Conservation (phyloP, 1,140 invertebrate species). For the Drusus annulatus region DNA sequence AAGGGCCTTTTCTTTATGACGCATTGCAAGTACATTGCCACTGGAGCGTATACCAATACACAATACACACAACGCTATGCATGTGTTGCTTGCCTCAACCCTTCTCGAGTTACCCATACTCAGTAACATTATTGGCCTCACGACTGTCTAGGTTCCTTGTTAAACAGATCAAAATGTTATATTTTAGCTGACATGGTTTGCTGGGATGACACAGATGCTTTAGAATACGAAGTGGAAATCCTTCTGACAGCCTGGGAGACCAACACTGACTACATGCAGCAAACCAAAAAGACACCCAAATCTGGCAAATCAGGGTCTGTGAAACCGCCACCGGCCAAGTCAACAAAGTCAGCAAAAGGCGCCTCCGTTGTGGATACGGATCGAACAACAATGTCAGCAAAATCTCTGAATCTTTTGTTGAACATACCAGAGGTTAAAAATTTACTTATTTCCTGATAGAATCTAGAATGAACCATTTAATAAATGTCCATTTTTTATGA, state of each 20-base stretch:
- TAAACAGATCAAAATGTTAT: not conserved
- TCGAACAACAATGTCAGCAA: conserved; percentile 11
- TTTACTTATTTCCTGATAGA: too few species aligned
- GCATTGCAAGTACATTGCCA: too few species aligned
- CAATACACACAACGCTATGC: too few species aligned
- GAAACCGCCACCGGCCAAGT: not conserved
- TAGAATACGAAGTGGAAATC: conserved; percentile 27
- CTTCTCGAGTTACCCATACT: too few species aligned
- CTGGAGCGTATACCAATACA: too few species aligned
- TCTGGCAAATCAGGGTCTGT: too few species aligned
- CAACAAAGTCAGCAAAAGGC: conserved; percentile 4
- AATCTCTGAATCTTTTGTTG: conserved; percentile 20
- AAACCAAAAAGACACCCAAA: conserved; percentile 4
- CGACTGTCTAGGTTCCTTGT: too few species aligned
- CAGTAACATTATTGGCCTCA: too few species aligned
- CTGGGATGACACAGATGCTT: conserved; percentile 19
- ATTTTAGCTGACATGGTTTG: conserved; percentile 17
- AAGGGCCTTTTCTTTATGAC: too few species aligned
- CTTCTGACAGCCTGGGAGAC: conserved; percentile 28
- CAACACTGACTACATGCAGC: conserved; percentile 26
- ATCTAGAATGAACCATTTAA: too few species aligned
- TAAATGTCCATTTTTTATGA: too few species aligned
- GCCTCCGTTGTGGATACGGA: not conserved
- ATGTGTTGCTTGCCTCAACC: too few species aligned
- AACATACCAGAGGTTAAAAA: conserved; percentile 22